Evolutionary conservation across 2,797 vertebrate genomes (phyloP).

Genomic region (Ibycter americanus): DNA sequence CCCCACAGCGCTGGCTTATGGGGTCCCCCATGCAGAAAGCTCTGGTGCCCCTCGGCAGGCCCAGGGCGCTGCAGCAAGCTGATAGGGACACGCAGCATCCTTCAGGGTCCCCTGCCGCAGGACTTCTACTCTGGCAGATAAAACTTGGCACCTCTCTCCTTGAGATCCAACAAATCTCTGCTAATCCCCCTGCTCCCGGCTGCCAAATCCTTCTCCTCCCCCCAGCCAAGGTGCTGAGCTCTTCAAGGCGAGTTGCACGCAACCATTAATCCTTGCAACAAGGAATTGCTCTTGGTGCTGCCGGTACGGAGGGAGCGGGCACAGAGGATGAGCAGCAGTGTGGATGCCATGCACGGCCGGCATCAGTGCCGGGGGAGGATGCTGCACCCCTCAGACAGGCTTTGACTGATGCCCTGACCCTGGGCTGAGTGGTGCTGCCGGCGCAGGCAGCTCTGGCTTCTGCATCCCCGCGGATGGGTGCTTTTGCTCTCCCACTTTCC

Average conservation of each 20-base stretch:
- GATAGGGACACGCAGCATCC: background rate
- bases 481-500: background rate
- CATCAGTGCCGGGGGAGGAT: background rate
- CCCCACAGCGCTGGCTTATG: rapidly evolving
- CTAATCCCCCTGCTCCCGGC: constrained; percentile 23
- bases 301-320: rapidly evolving
- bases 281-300: rapidly evolving
- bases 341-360: background rate
- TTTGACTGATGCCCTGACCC: rapidly evolving
- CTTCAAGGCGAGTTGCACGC: background rate
- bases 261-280: background rate
- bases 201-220: constrained; percentile 47
- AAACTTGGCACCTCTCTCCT: constrained; percentile 32
- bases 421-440: background rate
- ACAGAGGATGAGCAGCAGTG: rapidly evolving
- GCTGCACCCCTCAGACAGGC: background rate
- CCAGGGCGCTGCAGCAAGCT: background rate
- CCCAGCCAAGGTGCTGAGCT: constrained; percentile 5
- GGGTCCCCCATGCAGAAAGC: background rate
- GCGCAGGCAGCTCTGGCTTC: rapidly evolving
- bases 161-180: constrained; percentile 44
- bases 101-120: background rate
- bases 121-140: background rate
- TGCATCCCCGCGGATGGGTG: rapidly evolving
- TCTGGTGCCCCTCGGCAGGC: background rate